phyloP scores from a whole-genome alignment of 2,113 vertebrate species.

The Acanthisitta chloris region DNA sequence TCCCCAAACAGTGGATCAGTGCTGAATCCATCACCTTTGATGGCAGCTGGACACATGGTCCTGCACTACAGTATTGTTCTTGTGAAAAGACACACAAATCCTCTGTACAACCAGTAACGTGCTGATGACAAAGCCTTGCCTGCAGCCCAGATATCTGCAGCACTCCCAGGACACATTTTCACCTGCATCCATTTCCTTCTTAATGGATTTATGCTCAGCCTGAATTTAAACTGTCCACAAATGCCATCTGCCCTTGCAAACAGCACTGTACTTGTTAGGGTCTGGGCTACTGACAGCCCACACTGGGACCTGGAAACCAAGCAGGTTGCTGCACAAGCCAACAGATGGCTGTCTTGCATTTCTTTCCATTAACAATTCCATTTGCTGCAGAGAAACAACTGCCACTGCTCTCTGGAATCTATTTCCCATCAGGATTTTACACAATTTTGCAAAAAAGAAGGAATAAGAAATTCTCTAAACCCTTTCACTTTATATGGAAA shows the following conservation, averaged over 20 bases:
- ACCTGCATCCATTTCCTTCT: background rate
- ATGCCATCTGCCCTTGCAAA: background rate
- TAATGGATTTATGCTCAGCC: background rate
- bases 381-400: background rate
- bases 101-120: background rate
- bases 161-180: background rate
- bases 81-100: background rate
- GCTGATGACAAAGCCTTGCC: background rate
- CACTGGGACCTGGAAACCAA: background rate
- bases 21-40: background rate
- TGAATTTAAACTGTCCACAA: background rate
- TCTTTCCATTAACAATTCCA: background rate
- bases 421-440: background rate
- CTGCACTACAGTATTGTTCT: background rate
- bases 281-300: background rate
- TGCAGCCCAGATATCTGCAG: background rate
- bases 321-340: background rate
- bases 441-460: background rate
- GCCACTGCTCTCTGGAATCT: background rate
- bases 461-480: background rate
- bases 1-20: background rate
- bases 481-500: background rate
- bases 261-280: background rate
- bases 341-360: constrained; percentile 69
- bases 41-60: background rate